phyloP scores from a whole-genome alignment of 2,888 invertebrate species.

The Lomographa bimaculata region DNA sequence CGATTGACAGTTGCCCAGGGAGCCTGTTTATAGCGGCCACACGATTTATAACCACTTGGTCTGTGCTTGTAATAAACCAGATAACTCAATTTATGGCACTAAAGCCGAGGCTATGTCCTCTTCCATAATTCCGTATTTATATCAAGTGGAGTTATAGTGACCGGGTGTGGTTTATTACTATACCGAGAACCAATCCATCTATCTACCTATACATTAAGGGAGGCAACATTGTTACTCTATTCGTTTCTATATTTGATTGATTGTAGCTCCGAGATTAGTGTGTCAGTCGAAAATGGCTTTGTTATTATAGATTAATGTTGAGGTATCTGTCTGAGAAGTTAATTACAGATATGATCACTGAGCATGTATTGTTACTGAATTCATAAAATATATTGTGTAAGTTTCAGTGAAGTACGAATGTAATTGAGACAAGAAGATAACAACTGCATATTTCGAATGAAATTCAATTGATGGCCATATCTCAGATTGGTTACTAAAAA shows the following conservation, averaged over 20 bases:
- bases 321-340: conserved; percentile 15
- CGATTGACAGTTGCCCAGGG: conserved; percentile 65
- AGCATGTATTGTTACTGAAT: too few species aligned
- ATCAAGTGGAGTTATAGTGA: conserved; percentile 56
- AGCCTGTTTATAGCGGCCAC: conserved; percentile 53
- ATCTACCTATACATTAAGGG: conserved; percentile 18
- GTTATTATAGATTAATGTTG: conserved; percentile 15
- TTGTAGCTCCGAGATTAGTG: conserved; percentile 12
- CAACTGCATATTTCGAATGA: too few species aligned
- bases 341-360: neutral
- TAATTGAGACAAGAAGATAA: too few species aligned
- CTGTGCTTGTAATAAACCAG: conserved; percentile 63
- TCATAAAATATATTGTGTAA: too few species aligned
- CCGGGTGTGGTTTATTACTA: conserved; percentile 43
- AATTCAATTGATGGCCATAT: too few species aligned
- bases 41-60: conserved; percentile 60
- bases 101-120: conserved; percentile 51
- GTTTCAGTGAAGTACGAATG: too few species aligned
- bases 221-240: conserved; percentile 19
- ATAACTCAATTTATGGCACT: conserved; percentile 66
- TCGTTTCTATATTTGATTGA: conserved; percentile 26
- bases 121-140: conserved; percentile 52
- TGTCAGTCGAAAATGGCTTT: conserved; percentile 12
- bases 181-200: conserved; percentile 19
- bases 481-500: too few species aligned